Base-by-base conservation (phyloP, 2,113 vertebrate species). In the Etheostoma spectabile region DNA sequence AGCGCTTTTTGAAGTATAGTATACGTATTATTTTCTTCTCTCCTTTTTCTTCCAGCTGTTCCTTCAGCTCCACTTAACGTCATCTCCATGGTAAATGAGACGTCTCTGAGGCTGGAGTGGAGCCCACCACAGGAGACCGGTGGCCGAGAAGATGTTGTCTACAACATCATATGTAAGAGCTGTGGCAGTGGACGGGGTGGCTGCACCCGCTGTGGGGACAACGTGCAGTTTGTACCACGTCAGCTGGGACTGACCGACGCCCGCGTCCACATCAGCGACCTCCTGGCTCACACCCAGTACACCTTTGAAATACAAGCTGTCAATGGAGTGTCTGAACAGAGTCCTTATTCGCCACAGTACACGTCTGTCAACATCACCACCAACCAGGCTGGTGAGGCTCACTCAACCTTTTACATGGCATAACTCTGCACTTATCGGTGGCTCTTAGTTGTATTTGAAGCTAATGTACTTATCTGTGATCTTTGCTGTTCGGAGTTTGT, bases 111-210 rank as follows among this genome's bases (percentile, higher is more conserved):
- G 95, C 93, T 99, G 51, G 97, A 98, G 86, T 99, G 98, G 98
- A 95, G 77, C 16, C 88, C 95, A 0, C 97, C 98, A 0, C 93
- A 94, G 3, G 98, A 99, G 83, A 87, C 91, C 0, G 97, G 98
- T 0, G 97, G 98, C 12, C 95, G 98, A 0, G 96, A 97, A 75
- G 98, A 99, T 10, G 94, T 99, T 2, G 97, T 99, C 21, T 99
- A 98, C 92, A 99, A 99, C 92, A 96, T 99, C 93, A 98, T 99
- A 91, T 99, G 98, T 89, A 99, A 99, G 91, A 99, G 97, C 93
- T 99, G 98, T 0, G 96, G 96, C 16, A 96, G 96, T 0, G 96
- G 96, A 0, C 95, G 97, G 0, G 96, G 96, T 0, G 95, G 96
- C 0, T 99, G 98, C 91, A 97, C 96, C 0, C 98, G 98, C 90